Evolutionary conservation across 2,888 invertebrate species (phyloP).

Genomic region (Parnassius orleans): DNA sequence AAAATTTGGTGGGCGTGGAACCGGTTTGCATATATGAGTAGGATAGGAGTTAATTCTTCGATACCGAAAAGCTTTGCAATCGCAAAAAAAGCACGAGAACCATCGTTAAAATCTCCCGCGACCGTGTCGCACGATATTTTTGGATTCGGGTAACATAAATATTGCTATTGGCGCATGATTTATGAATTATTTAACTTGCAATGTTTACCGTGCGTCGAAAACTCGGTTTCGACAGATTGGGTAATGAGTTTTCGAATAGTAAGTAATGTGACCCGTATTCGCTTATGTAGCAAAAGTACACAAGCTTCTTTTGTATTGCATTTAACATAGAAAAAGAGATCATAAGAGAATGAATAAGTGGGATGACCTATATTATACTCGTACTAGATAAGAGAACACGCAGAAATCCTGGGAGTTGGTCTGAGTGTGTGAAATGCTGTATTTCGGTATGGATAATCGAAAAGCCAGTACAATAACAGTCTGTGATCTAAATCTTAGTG

Average conservation of each 20-base stretch:
- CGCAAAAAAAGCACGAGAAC: constrained; percentile 34
- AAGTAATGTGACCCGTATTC: constrained; percentile 26
- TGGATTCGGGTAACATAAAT: constrained; percentile 57
- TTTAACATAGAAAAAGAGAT: too few species aligned
- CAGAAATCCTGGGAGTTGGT: too few species aligned
- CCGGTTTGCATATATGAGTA: constrained; percentile 51
- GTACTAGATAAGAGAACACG: too few species aligned
- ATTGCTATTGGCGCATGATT: constrained; percentile 59
- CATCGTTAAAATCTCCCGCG: constrained; percentile 28
- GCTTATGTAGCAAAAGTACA: neutral
- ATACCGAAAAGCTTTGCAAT: constrained; percentile 36
- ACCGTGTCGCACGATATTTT: constrained; percentile 50
- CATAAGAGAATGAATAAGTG: too few species aligned
- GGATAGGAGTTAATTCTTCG: constrained; percentile 29
- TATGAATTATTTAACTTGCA: constrained; percentile 59
- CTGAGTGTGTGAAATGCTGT: too few species aligned
- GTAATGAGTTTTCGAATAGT: constrained; percentile 27
- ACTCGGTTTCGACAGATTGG: constrained; percentile 40
- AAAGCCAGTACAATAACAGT: too few species aligned
- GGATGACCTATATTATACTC: too few species aligned
- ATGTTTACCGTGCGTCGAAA: constrained; percentile 45
- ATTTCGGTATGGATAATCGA: too few species aligned
- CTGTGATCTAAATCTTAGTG: too few species aligned
- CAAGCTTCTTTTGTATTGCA: neutral
- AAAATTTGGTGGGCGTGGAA: constrained; percentile 56